Evolutionary conservation across 1,140 invertebrate species (phyloP).

Genomic region (Mycetomoellerius zeteki): DNA sequence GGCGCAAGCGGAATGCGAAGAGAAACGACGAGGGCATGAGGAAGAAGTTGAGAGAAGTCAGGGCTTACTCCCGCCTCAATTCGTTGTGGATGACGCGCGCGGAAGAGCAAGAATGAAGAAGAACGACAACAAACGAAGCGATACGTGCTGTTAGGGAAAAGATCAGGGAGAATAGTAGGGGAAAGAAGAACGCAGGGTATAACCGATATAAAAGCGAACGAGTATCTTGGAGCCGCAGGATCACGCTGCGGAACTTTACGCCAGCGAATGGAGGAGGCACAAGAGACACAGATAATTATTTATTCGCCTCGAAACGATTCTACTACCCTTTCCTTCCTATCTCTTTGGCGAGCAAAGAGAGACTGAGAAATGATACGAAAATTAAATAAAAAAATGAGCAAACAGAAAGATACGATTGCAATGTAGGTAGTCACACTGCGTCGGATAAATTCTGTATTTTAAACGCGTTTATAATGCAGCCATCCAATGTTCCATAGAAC

Average conservation of each 20-base stretch:
- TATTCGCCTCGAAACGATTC: slow-evolving; percentile 34
- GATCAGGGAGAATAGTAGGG: neutral
- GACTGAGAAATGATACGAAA: slow-evolving; percentile 41
- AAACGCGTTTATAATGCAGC: slow-evolving; percentile 38
- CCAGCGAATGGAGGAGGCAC: slow-evolving; percentile 25
- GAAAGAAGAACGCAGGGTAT: slow-evolving; percentile 30
- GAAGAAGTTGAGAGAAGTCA: neutral
- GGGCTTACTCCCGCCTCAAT: slow-evolving; percentile 29
- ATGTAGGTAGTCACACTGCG: neutral
- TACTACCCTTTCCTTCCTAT: neutral
- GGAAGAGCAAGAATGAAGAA: slow-evolving; percentile 13
- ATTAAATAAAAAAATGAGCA: slow-evolving; percentile 49
- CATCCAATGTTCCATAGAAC: neutral
- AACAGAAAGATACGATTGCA: slow-evolving; percentile 20
- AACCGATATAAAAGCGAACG: slow-evolving; percentile 48
- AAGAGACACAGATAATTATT: slow-evolving; percentile 57
- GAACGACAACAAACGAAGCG: slow-evolving; percentile 49
- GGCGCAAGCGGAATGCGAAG: slow-evolving; percentile 7
- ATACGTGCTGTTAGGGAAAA: slow-evolving; percentile 5
- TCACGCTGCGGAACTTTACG: slow-evolving; percentile 25
- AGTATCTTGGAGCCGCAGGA: slow-evolving; percentile 39
- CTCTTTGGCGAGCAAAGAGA: slow-evolving; percentile 13
- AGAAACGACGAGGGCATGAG: slow-evolving; percentile 17
- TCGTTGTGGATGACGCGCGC: slow-evolving; percentile 11
- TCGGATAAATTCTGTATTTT: slow-evolving; percentile 23